These are phyloP conservation scores for Platyrinchus mystaceus DNA, from an alignment of 2,797 vertebrate genomes.

Conservation along the genomic window DNA sequence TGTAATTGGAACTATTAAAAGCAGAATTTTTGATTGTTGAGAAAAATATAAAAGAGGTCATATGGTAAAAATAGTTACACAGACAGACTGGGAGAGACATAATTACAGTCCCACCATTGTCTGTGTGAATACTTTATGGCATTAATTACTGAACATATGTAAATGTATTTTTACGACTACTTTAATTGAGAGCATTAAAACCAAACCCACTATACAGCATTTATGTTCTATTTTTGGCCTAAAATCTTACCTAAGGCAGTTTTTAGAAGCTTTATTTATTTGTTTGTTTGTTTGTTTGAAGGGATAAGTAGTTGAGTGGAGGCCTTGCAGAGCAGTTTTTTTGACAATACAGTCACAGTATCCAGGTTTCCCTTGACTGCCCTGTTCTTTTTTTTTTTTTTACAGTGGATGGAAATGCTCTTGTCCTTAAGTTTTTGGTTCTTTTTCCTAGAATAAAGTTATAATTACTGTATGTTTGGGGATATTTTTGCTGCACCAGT, in stretches of 20 bases:
- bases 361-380: not conserved
- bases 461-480: not conserved
- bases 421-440: not conserved
- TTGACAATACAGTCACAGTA: not conserved
- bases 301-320: not conserved
- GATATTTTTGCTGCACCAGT: not conserved
- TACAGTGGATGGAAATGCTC: not conserved
- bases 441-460: not conserved
- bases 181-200: conserved; percentile 5
- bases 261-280: not conserved
- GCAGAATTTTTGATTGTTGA: conserved; percentile 34
- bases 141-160: conserved; percentile 52
- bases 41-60: not conserved
- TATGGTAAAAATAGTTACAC: conserved; percentile 36
- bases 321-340: not conserved
- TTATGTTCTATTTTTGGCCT: not conserved
- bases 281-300: not conserved
- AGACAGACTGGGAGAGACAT: conserved; percentile 40
- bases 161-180: conserved; percentile 19
- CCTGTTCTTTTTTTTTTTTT: not conserved
- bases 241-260: not conserved
- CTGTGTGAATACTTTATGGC: conserved; percentile 35
- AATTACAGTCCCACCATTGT: conserved; percentile 21
- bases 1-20: conserved; percentile 30
- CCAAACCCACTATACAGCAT: not conserved